Evolutionary conservation across 2,888 invertebrate species (phyloP).

Genomic region (Epirrita christyi): DNA sequence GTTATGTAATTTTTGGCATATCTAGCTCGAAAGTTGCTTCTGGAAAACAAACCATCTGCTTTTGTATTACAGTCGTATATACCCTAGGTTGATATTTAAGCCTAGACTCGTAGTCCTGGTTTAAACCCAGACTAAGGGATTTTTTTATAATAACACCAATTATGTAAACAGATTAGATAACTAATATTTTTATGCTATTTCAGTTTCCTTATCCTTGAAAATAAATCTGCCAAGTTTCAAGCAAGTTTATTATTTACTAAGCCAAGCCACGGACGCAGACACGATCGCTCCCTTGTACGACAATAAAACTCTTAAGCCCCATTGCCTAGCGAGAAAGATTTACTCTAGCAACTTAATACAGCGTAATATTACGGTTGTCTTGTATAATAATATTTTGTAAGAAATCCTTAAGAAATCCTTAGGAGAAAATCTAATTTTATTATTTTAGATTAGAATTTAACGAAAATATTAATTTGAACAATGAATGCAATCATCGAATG

Average conservation of each 20-base stretch:
- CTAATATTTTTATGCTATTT: too few species aligned
- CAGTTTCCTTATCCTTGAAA: constrained; percentile 3
- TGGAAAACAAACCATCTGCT: too few species aligned
- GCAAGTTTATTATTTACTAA: constrained; percentile 39
- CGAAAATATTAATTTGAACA: too few species aligned
- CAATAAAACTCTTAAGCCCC: constrained; percentile 83
- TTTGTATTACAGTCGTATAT: too few species aligned
- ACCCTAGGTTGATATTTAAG: too few species aligned
- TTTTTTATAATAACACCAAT: too few species aligned
- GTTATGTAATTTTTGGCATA: too few species aligned
- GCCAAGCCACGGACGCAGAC: constrained; percentile 41
- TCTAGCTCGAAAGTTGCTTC: too few species aligned
- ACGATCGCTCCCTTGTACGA: constrained; percentile 56
- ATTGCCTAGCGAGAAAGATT: constrained; percentile 75
- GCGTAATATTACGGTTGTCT: constrained; percentile 70
- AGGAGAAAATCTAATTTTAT: background rate
- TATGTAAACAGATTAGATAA: too few species aligned
- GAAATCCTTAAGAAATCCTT: constrained; percentile 1
- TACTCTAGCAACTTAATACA: constrained; percentile 80
- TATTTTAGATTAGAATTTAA: background rate
- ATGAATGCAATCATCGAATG: too few species aligned
- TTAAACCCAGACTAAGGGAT: too few species aligned
- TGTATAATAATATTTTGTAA: constrained; percentile 32
- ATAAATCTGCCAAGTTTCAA: constrained; percentile 15
- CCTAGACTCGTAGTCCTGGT: too few species aligned